phyloP scores from a whole-genome alignment of 2,113 vertebrate genomes.

The Rhinopithecus roxellana region DNA sequence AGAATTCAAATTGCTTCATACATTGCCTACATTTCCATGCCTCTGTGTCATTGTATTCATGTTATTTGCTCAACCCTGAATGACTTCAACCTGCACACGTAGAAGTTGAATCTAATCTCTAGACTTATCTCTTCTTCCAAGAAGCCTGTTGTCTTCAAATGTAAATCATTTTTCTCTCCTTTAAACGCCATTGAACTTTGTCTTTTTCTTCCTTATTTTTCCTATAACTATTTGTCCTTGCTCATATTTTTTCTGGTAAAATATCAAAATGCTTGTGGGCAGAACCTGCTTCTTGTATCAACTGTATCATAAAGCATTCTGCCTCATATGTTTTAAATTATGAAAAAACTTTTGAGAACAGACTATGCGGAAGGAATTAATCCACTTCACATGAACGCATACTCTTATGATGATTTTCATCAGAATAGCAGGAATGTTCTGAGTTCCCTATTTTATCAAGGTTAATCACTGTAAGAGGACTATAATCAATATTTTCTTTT shows the following conservation, averaged over 20 bases:
- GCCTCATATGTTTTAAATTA: neutral
- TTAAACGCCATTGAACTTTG: neutral
- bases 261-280: neutral
- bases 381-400: too few relatives aligned
- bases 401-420: neutral
- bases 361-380: neutral
- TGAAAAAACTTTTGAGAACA: neutral
- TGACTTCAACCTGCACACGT: neutral
- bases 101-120: neutral
- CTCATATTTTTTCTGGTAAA: neutral
- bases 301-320: neutral
- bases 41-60: neutral
- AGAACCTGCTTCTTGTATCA: neutral
- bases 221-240: neutral
- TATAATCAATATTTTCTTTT: neutral
- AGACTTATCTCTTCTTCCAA: neutral
- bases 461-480: neutral
- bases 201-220: neutral
- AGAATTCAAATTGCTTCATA: neutral
- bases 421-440: too few relatives aligned
- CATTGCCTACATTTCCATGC: neutral
- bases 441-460: too few relatives aligned
- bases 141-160: neutral
- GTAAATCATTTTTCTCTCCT: neutral
- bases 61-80: neutral